Evolutionary conservation across 1,140 invertebrate genomes (phyloP), one percentile per base, ranked within the genome.

Genomic region (Trichomalopsis sarcophagae): DNA sequence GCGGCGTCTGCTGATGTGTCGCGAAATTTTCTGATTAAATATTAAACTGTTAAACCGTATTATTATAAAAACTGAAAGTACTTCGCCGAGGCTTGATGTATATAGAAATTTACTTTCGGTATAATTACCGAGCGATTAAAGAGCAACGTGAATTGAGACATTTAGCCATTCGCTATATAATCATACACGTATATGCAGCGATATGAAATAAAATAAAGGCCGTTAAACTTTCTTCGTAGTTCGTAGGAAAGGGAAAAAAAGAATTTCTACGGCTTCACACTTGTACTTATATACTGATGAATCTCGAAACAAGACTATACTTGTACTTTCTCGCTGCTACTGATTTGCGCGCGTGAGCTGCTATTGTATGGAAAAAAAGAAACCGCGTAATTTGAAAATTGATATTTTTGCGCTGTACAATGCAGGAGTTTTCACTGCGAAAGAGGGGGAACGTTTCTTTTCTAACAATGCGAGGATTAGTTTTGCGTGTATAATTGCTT

Each of bases 221-320:
- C 23, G 5, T n/a, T 47, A 36, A 4, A 77, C 27, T 83, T 77
- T 82, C 10, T 13, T 77, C 27, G 30, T 82, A 11, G 36, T 21
- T 33, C 27, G 36, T 27, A 23, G n/a, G 66, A 69, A 30, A 27
- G 27, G 17, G 9, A 27, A 71, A 30, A 71, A 78, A 84, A 73
- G 66, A 78, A 84, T 84, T 84, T 84, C 82, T 78, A 79, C 11
- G 14, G 30, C 44, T 68, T 83, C 77, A 36, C 27, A 27, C 27
- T 27, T 76, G 62, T 73, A 66, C 4, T 5, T n/a, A 11, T n/a
- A 11, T 10, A 44, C 55, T 17, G 21, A 66, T 76, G 30, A 76
- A 82, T 84, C 82, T 84, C 62, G 77, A 78, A 44, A n/a, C n/a
- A 83, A 23, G 27, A 36, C 2, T 23, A 23, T 2, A 62, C 14